Evolutionary conservation across 2,888 invertebrate genomes (phyloP).

Genomic region (Calliopum simillimum): DNA sequence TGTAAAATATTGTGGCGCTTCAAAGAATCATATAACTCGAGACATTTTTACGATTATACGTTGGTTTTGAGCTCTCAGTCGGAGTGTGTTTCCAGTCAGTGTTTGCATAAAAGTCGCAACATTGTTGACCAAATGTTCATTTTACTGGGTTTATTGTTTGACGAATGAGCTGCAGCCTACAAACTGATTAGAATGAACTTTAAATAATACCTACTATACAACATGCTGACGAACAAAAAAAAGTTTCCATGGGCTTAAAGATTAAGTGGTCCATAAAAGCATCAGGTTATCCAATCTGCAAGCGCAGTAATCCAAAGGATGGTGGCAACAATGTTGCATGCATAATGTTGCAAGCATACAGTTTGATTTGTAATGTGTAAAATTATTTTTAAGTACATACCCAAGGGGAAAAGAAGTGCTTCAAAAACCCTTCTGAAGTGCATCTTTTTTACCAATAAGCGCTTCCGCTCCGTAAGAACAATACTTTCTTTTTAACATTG

Average conservation of each 20-base stretch:
- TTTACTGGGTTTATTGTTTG: conserved; percentile 31
- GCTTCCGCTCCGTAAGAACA: too few relatives aligned
- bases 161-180: conserved; percentile 11
- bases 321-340: conserved; percentile 26
- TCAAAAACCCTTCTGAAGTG: too few relatives aligned
- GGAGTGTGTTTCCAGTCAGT: neutral
- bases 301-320: conserved; percentile 11
- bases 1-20: conserved; percentile 33
- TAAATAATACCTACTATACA: neutral
- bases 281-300: conserved; percentile 37
- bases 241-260: conserved; percentile 33
- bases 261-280: conserved; percentile 43
- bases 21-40: neutral
- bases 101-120: conserved; percentile 16
- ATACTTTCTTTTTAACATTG: too few relatives aligned
- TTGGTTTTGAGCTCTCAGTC: conserved; percentile 8
- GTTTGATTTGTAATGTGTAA: too few relatives aligned
- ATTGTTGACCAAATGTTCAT: conserved; percentile 26
- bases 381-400: too few relatives aligned
- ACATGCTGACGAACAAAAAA: conserved; percentile 12
- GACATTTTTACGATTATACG: conserved; percentile 27
- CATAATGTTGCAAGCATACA: neutral
- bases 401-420: too few relatives aligned
- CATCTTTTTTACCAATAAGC: too few relatives aligned
- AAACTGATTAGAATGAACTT: too few relatives aligned